Evolutionary conservation across 2,888 invertebrate species (phyloP), one percentile per base, ranked within the genome.

Genomic region (Atrina japonica): DNA sequence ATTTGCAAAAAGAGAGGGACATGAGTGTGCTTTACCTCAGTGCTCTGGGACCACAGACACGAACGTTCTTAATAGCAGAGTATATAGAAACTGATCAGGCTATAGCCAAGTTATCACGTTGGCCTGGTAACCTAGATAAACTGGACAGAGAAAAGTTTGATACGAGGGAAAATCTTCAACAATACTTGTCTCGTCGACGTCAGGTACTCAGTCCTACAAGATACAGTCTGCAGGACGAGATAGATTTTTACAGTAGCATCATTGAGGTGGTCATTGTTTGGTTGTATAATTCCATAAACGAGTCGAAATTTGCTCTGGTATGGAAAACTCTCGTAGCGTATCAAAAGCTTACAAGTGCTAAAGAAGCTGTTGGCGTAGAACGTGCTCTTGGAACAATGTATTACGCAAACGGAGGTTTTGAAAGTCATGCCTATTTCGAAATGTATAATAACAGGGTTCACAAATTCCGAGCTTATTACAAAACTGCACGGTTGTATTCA

Each of bases 381-480:
- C n/a, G n/a, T n/a, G 96, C 96, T 0, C 94, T 96, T 77, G 96
- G 96, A 1, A 95, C 96, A 76, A 95, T 95, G 90, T 96, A 96
- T 91, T 96, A 95, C 86, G 96, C 95, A 0, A 92, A 95, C 76
- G 96, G 96, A 0, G 92, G 92, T 2, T 86, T 86, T 63, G 56
- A 63, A n/a, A 30, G 35, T 16, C 61, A 56, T n/a, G 23, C 30
- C 3, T 66, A 66, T 18, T 71, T 66, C 18, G 71, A 71, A 35
- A 63, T 66, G 53, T 71, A 66, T 30, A 71, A 66, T 50, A 56
- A 63, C 29, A 53, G 66, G n/a, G 35, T 69, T 7, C 63, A 63
- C 23, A 63, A 55, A 16, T 71, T 71, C 29, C 66, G 61, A 41
- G 71, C 71, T 1, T 63, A 96, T 23, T 92, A 96, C 55, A 95